These are phyloP conservation scores for Suillia variegata DNA, from an alignment of 2,888 invertebrate genomes.

Conservation along the genomic window DNA sequence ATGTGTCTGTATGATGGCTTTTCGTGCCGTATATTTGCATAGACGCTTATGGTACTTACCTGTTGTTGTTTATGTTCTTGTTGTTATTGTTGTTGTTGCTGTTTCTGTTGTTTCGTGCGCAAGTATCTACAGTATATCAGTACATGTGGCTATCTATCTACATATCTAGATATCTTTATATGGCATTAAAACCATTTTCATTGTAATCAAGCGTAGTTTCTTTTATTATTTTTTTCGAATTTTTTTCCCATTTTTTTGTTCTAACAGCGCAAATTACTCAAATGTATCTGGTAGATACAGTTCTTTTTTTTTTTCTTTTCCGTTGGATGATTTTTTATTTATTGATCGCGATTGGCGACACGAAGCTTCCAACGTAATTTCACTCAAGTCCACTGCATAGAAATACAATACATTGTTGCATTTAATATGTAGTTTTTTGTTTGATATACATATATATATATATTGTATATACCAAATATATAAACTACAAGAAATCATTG, in stretches of 20 bases:
- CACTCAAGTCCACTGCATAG: conserved; percentile 22
- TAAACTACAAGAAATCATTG: too few relatives aligned
- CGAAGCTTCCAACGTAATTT: conserved; percentile 47
- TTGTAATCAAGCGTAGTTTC: conserved; percentile 53
- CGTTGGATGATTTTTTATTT: conserved; percentile 57
- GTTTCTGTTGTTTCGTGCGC: conserved; percentile 6
- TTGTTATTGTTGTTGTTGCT: background rate
- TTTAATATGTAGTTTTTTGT: too few relatives aligned
- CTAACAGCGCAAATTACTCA: conserved; percentile 52
- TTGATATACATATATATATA: too few relatives aligned
- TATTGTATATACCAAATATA: too few relatives aligned
- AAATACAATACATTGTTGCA: conserved; percentile 1
- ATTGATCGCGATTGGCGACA: conserved; percentile 61
- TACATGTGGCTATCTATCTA: conserved; percentile 21
- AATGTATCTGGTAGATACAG: conserved; percentile 44
- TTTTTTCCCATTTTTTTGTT: conserved; percentile 29
- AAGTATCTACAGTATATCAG: conserved; percentile 23
- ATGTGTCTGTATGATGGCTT: too few relatives aligned
- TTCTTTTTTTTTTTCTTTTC: conserved; percentile 14
- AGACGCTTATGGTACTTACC: background rate
- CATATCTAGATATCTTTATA: conserved; percentile 31
- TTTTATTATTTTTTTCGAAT: conserved; percentile 47
- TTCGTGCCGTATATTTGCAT: conserved; percentile 12
- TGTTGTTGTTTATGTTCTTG: background rate
- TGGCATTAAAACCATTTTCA: conserved; percentile 32